Conservation (phyloP, 2,888 invertebrate genomes). For the Ormyrus labotus region DNA sequence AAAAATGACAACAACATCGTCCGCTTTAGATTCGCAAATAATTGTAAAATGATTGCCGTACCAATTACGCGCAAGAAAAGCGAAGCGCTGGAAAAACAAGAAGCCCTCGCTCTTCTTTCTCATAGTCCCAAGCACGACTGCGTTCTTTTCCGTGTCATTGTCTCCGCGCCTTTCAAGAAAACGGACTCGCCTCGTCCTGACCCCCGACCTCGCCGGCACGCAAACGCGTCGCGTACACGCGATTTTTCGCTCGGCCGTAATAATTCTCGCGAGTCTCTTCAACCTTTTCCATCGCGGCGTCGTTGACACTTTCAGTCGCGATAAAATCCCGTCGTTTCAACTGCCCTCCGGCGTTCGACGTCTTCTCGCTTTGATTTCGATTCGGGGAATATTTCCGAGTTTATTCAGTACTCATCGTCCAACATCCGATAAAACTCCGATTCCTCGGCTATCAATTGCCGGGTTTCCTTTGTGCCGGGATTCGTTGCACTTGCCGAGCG, state of each 20-base stretch:
- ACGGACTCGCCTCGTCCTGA: constrained; percentile 20
- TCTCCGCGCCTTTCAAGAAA: constrained; percentile 40
- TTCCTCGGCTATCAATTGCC: no score
- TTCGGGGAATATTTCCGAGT: background rate
- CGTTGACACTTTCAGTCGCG: background rate
- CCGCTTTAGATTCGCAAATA: no score
- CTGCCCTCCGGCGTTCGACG: no score
- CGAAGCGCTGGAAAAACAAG: background rate
- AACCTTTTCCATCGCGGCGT: background rate
- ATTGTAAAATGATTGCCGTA: background rate
- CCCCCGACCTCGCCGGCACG: constrained; percentile 42
- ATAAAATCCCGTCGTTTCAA: background rate
- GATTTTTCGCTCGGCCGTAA: background rate
- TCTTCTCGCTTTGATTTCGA: no score
- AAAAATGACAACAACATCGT: no score
- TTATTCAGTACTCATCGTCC: background rate
- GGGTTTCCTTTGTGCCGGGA: background rate
- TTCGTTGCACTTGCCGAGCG: background rate
- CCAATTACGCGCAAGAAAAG: constrained; percentile 34
- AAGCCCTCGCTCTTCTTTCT: background rate
- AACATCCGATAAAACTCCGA: background rate
- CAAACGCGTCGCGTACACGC: background rate
- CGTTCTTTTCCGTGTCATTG: constrained; percentile 48
- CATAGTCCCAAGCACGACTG: constrained; percentile 8
- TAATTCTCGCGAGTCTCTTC: constrained; percentile 2